A percentile compares a stretch with the other conserved stretches of the same genome.
Evolutionary conservation across 2,888 invertebrate species (phyloP).

Genomic region (Eupithecia tripunctaria): DNA sequence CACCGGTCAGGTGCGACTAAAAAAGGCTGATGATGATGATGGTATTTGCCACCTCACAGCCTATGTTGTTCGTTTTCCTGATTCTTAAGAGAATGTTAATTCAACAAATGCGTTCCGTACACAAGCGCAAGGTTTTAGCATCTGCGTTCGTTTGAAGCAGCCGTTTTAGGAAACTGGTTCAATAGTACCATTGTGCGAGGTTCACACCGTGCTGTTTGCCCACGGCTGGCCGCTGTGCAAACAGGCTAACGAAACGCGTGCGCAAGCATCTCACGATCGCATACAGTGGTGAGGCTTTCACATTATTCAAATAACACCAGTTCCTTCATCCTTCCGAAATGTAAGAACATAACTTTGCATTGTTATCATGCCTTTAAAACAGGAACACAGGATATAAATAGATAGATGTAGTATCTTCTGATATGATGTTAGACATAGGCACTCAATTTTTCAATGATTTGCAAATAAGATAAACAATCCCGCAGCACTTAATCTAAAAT

Average conservation of each 20-base stretch:
- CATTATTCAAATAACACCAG: not conserved
- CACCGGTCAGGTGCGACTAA: too few species aligned
- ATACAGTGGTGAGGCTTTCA: not conserved
- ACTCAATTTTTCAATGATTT: too few species aligned
- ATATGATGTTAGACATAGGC: not conserved
- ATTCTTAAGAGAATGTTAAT: conserved; percentile 7
- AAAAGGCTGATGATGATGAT: too few species aligned
- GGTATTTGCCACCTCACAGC: not conserved
- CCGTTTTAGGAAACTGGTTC: conserved; percentile 41
- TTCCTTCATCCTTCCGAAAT: not conserved
- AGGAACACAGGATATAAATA: too few species aligned
- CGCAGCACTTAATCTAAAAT: too few species aligned
- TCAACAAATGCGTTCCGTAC: conserved; percentile 12
- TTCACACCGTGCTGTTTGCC: conserved; percentile 62
- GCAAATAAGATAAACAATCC: too few species aligned
- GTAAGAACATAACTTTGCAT: not conserved
- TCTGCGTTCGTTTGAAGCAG: conserved; percentile 22
- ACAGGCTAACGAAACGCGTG: conserved; percentile 46
- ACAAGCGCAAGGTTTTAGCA: conserved; percentile 12
- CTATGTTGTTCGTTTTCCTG: not conserved
- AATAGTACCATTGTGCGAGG: conserved; percentile 60
- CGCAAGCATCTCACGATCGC: conserved; percentile 4
- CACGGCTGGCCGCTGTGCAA: conserved; percentile 54
- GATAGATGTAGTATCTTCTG: not conserved
- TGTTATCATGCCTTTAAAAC: not conserved